These are phyloP conservation scores for Linnaemya vulpina DNA, from an alignment of 2,888 invertebrate genomes.

Conservation along the genomic window DNA sequence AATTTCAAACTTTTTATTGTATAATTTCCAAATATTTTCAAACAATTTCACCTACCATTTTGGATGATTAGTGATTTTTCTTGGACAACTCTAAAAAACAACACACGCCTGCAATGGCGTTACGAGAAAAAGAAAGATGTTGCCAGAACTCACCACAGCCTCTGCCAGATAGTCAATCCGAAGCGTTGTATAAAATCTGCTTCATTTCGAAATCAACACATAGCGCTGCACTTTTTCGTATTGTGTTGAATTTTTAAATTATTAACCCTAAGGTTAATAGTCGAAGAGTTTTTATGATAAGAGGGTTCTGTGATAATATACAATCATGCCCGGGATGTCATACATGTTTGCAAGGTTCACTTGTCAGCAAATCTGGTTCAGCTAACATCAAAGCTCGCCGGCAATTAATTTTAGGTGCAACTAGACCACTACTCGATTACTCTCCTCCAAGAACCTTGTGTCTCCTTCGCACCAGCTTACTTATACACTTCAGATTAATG, in stretches of 20 bases:
- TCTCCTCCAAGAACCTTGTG: too few relatives aligned
- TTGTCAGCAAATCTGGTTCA: too few relatives aligned
- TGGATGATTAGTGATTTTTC: constrained; percentile 89
- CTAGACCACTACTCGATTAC: too few relatives aligned
- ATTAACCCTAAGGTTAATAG: too few relatives aligned
- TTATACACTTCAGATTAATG: too few relatives aligned
- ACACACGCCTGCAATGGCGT: constrained; percentile 95
- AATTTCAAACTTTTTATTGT: constrained; percentile 4
- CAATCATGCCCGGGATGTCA: too few relatives aligned
- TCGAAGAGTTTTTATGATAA: too few relatives aligned
- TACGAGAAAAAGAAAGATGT: constrained; percentile 88
- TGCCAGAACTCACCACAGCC: constrained; percentile 63
- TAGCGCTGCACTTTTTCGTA: constrained; percentile 13
- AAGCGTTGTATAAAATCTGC: constrained; percentile 13
- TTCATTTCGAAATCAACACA: background rate
- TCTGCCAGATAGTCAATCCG: constrained; percentile 1
- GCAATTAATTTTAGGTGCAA: too few relatives aligned
- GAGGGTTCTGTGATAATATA: too few relatives aligned
- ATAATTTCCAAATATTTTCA: constrained; percentile 58
- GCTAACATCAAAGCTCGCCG: too few relatives aligned
- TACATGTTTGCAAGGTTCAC: too few relatives aligned
- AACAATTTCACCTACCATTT: constrained; percentile 82
- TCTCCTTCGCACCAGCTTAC: too few relatives aligned
- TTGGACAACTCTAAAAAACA: constrained; percentile 87
- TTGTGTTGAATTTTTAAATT: background rate